Evolutionary conservation across 2,888 invertebrate genomes (phyloP), one percentile per base, ranked within the genome.

Genomic region (Drosophila nigricruria): DNA sequence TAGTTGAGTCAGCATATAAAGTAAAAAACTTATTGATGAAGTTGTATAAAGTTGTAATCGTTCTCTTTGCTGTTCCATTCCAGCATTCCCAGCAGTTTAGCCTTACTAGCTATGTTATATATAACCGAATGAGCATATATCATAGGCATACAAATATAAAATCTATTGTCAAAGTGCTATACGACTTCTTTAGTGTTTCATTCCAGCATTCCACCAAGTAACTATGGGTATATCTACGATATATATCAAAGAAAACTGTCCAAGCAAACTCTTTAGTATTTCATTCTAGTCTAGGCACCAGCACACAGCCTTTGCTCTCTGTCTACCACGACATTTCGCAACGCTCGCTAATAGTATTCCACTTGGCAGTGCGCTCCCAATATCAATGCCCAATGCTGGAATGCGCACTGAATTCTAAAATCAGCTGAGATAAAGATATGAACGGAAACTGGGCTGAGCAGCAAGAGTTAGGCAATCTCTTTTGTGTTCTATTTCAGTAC

Each of bases 401-500:
- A 56, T 56, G 56, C 32, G 20, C 14, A 3, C 42, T 20, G 56
- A 56, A 56, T 56, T 42, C 16, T 20, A 32, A 56, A 56, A 32
- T 20, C 56, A 42, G 30, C 56, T 27, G 53, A 54, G 53, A 54
- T 54, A 8, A 18, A 54, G 53, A 54, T 54, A 54, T 18, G 36
- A 25, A n/a, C n/a, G 16, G n/a, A 27, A 23, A 38, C 38, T 8
- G n/a, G 18, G 18, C 53, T 27, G 38, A 2, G 27, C n/a, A n/a
- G 36, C 6, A 25, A 27, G 8, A 8, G 18, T 27, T 38, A 30
- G n/a, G 30, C 42, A 42, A 43, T 56, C 42, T n/a, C 23, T 43
- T 57, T 43, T 18, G 23, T 43, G 57, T 57, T 57, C 32, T 43
- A 34, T 45, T 57, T 34, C 57, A 57, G 32, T 34, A 57, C 43